Conservation (phyloP, 2,888 invertebrate genomes). For the Anagyrus pseudococci region DNA sequence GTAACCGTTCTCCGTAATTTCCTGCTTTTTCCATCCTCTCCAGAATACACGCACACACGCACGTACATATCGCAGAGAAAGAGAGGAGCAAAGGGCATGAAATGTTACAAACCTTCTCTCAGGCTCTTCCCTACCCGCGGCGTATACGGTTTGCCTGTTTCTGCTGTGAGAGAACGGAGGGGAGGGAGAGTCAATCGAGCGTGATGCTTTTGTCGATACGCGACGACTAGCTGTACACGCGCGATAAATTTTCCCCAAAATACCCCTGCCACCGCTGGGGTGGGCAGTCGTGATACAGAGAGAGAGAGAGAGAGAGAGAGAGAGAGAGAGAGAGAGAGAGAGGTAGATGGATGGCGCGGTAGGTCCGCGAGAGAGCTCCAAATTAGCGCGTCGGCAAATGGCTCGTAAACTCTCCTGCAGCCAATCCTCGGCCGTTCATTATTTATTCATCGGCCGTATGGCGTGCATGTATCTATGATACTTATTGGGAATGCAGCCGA, state of each 20-base stretch:
- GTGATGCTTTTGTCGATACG: slow-evolving; percentile 51
- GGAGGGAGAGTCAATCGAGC: slow-evolving; percentile 51
- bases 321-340: slow-evolving; percentile 15
- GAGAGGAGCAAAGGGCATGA: slow-evolving; percentile 23
- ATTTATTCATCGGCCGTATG: slow-evolving; percentile 30
- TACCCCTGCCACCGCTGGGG: slow-evolving; percentile 31
- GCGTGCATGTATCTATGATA: too few relatives aligned
- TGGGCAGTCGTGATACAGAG: too few relatives aligned
- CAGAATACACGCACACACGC: too few relatives aligned
- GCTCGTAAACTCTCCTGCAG: slow-evolving; percentile 22
- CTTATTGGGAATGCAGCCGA: too few relatives aligned
- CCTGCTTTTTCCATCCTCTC: background rate
- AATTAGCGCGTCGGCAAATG: slow-evolving; percentile 35
- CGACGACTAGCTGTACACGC: slow-evolving; percentile 37
- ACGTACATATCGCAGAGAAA: too few relatives aligned
- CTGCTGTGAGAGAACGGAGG: slow-evolving; percentile 24
- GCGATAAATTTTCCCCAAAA: slow-evolving; percentile 46
- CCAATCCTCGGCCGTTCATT: slow-evolving; percentile 13
- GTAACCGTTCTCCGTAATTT: too few relatives aligned
- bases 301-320: too few relatives aligned
- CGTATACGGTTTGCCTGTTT: slow-evolving; percentile 22
- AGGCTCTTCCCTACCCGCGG: too few relatives aligned
- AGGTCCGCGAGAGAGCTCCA: background rate
- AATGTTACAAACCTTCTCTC: slow-evolving; percentile 12
- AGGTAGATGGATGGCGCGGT: background rate